phyloP scores from a whole-genome alignment of 2,888 invertebrate species.

The Andrena bucephala region DNA sequence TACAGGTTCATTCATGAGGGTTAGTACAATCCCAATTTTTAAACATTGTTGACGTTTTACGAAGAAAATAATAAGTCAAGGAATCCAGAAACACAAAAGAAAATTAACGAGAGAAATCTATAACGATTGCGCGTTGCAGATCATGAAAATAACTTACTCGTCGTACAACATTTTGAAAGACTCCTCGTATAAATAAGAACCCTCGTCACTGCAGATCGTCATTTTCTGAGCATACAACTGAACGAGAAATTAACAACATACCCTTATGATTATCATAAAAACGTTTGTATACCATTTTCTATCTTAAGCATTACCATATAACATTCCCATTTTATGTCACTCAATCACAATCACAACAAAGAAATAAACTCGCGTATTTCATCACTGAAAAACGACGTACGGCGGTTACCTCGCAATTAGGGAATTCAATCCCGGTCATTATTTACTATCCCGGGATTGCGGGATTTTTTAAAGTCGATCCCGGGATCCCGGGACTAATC shows the following conservation, averaged over 20 bases:
- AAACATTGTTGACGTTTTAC: too few species aligned
- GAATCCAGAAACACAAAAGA: not conserved
- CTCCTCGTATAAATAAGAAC: conserved; percentile 5
- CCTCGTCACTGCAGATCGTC: not conserved
- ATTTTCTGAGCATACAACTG: not conserved
- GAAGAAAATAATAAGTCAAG: not conserved
- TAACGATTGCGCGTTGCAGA: conserved; percentile 29
- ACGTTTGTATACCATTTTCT: not conserved
- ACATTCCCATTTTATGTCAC: not conserved
- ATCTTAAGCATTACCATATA: not conserved
- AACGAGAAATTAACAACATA: not conserved
- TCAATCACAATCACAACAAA: too few species aligned
- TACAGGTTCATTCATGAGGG: conserved; percentile 64
- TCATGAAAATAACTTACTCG: conserved; percentile 58
- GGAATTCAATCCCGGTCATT: too few species aligned
- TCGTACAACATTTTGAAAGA: conserved; percentile 45
- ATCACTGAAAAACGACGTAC: not conserved
- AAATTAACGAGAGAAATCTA: not conserved
- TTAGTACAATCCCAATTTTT: conserved; percentile 35
- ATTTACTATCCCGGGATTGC: too few species aligned
- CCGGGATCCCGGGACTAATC: too few species aligned
- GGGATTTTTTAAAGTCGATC: too few species aligned
- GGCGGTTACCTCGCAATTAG: too few species aligned
- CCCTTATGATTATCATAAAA: not conserved
- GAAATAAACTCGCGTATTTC: conserved; percentile 2